phyloP scores from a whole-genome alignment of 2,113 vertebrate genomes.

The Alethe castanea region DNA sequence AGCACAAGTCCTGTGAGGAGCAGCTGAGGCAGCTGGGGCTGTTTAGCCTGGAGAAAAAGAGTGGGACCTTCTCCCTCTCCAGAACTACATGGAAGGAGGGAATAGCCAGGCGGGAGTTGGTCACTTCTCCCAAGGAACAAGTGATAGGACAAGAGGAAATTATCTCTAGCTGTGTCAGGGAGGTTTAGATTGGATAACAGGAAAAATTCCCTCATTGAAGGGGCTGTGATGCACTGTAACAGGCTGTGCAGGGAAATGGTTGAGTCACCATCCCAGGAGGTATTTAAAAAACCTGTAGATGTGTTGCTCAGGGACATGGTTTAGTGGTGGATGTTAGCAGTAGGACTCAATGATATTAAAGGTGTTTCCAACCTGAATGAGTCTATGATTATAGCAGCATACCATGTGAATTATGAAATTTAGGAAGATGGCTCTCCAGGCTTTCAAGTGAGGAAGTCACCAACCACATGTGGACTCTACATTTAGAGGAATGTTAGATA shows the following conservation, averaged over 20 bases:
- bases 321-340: background rate
- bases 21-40: background rate
- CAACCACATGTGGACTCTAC: background rate
- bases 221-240: background rate
- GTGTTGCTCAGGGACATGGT: background rate
- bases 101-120: fast-evolving
- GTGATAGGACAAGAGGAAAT: background rate
- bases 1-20: background rate
- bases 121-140: background rate
- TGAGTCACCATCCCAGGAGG: background rate
- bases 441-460: background rate
- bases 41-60: background rate
- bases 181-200: background rate
- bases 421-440: background rate
- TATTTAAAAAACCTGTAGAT: background rate
- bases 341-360: background rate
- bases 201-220: background rate
- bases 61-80: fast-evolving
- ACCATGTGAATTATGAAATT: background rate
- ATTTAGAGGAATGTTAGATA: background rate
- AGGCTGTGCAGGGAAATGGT: background rate
- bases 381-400: background rate
- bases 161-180: background rate
- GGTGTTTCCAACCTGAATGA: background rate
- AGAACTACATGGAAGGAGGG: background rate